These are phyloP conservation scores for Scaeva pyrastri DNA, from an alignment of 2,888 invertebrate species.

Conservation along the genomic window DNA sequence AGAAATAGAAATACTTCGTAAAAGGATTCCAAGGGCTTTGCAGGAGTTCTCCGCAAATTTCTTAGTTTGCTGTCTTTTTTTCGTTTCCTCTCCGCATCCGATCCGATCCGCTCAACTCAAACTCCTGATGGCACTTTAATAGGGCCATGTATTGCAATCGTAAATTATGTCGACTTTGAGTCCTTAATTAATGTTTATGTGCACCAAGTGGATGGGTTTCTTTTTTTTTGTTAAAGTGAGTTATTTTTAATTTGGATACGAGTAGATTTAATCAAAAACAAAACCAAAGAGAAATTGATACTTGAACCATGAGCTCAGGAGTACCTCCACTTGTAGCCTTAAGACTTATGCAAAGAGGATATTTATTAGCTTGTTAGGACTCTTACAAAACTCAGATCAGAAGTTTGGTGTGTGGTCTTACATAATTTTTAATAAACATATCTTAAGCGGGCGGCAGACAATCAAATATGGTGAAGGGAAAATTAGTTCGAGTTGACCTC, in stretches of 20 bases:
- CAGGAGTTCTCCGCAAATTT: conserved; percentile 40
- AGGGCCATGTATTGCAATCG: conserved; percentile 29
- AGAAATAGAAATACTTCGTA: conserved; percentile 26
- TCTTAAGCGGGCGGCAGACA: no score
- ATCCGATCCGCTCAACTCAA: no score
- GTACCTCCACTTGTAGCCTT: no score
- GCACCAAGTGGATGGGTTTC: not conserved
- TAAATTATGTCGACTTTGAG: not conserved
- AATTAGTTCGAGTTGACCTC: no score
- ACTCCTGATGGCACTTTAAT: conserved; percentile 3
- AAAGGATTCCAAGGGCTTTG: conserved; percentile 68
- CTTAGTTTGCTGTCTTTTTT: conserved; percentile 25
- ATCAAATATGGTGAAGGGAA: no score
- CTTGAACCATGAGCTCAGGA: not conserved
- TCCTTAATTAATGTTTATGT: not conserved
- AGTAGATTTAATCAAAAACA: not conserved
- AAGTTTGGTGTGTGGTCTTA: no score
- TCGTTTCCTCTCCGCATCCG: not conserved
- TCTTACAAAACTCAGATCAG: no score
- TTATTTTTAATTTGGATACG: not conserved
- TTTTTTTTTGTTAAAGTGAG: not conserved
- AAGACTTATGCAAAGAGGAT: no score
- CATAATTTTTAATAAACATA: no score
- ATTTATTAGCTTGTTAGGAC: no score
- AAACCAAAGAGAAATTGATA: not conserved